Evolutionary conservation across 2,113 vertebrate species (phyloP).

Genomic region (Callipepla squamata): DNA sequence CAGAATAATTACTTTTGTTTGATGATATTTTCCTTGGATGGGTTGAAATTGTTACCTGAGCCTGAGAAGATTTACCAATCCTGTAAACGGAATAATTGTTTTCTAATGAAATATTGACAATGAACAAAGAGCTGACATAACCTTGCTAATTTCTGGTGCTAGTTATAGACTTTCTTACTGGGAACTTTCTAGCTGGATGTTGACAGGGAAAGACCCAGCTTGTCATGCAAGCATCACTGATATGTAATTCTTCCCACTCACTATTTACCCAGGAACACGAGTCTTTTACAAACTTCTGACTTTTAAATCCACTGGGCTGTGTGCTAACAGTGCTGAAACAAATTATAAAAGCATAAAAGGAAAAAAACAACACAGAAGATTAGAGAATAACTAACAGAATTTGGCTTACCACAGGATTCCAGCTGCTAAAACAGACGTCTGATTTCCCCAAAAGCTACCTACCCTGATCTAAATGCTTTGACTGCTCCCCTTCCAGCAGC

Average conservation of each 20-base stretch:
- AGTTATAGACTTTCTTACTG: neutral
- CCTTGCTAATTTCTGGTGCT: neutral
- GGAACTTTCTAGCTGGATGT: neutral
- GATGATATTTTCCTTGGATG: neutral
- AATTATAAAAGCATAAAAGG: neutral
- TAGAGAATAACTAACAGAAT: neutral
- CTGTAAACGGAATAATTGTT: slow-evolving; percentile 38
- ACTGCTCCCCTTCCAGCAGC: neutral
- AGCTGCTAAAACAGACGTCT: neutral
- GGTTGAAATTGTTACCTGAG: neutral
- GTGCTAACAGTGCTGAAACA: neutral
- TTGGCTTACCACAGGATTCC: neutral
- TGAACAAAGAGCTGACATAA: slow-evolving; percentile 34
- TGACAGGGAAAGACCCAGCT: neutral
- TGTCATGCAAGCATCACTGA: neutral
- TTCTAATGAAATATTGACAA: slow-evolving; percentile 56
- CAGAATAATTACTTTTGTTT: neutral
- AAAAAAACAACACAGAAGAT: neutral
- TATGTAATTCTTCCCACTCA: neutral
- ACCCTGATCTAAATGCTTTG: neutral
- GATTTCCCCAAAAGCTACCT: neutral
- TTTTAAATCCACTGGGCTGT: neutral
- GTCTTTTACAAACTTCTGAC: neutral
- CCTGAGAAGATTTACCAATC: neutral
- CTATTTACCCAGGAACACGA: neutral